Conservation (phyloP, 2,888 invertebrate species). For the Tenthredo amoena region DNA sequence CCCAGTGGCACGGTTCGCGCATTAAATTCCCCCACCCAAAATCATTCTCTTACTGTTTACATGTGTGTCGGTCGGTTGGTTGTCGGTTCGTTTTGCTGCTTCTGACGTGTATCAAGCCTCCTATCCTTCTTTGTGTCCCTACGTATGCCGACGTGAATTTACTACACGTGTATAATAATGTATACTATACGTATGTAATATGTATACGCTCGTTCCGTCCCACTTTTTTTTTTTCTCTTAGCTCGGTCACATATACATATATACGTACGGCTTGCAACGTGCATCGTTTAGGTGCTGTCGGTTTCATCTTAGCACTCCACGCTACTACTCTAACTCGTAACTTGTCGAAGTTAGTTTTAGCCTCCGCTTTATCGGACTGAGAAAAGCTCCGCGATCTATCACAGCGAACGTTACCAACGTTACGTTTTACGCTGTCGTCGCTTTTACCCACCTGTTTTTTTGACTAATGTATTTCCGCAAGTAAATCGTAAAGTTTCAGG, state of each 20-base stretch:
- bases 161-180: constrained; percentile 10
- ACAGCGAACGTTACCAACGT: neutral
- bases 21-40: constrained; percentile 19
- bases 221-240: neutral
- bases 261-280: constrained; percentile 1
- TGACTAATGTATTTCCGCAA: neutral
- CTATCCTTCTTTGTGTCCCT: constrained; percentile 29
- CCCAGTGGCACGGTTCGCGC: constrained; percentile 41
- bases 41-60: constrained; percentile 53
- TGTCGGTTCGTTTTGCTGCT: constrained; percentile 14
- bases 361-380: neutral
- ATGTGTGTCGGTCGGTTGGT: constrained; percentile 48
- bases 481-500: neutral
- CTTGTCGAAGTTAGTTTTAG: neutral
- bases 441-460: neutral
- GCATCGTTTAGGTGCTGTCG: constrained; percentile 9
- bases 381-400: neutral
- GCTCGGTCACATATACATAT: neutral
- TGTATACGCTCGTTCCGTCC: neutral
- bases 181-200: neutral
- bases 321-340: neutral
- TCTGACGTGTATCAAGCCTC: constrained; percentile 37
- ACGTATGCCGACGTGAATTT: constrained; percentile 41
- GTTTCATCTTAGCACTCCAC: neutral
- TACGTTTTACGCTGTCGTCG: neutral